Percentiles rank a stretch among this genome's conserved stretches.
Conservation (phyloP, 2,888 invertebrate species). For the Andrena bucephala region DNA sequence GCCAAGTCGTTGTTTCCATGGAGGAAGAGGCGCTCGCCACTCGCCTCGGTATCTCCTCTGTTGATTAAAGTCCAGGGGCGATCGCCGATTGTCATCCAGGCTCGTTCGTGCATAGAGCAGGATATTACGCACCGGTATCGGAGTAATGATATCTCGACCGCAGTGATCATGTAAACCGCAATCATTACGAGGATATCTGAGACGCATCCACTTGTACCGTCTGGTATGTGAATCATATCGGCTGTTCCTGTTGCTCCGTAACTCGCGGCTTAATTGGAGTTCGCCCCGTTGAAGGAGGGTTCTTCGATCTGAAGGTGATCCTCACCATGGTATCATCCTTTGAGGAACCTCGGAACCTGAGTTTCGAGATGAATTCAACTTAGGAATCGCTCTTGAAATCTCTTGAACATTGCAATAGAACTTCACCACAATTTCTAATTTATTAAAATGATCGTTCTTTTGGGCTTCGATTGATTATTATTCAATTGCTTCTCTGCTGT, state of each 20-base stretch:
- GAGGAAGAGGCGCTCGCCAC: conserved; percentile 12
- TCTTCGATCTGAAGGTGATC: background rate
- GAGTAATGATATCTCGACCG: conserved; percentile 79
- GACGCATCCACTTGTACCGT: conserved; percentile 39
- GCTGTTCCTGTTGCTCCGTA: background rate
- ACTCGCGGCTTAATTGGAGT: conserved; percentile 12
- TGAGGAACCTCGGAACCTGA: too few species aligned
- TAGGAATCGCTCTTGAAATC: too few species aligned
- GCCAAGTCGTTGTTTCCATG: conserved; percentile 30
- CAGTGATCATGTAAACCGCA: conserved; percentile 73
- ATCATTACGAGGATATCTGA: conserved; percentile 53
- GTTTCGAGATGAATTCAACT: too few species aligned
- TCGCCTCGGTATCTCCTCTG: conserved; percentile 6
- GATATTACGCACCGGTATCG: conserved; percentile 79
- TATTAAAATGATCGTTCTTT: too few species aligned
- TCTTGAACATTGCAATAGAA: too few species aligned
- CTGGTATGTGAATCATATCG: conserved; percentile 41
- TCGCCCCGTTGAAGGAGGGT: background rate
- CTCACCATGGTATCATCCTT: background rate
- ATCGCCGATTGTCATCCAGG: conserved; percentile 73
- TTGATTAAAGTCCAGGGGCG: conserved; percentile 47
- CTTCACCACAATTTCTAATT: too few species aligned
- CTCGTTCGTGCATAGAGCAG: conserved; percentile 82
- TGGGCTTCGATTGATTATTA: too few species aligned
- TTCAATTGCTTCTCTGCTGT: too few species aligned